Evolutionary conservation across 2,113 vertebrate species (phyloP), one percentile per base, ranked within the genome.

Genomic region (Channa argus): DNA sequence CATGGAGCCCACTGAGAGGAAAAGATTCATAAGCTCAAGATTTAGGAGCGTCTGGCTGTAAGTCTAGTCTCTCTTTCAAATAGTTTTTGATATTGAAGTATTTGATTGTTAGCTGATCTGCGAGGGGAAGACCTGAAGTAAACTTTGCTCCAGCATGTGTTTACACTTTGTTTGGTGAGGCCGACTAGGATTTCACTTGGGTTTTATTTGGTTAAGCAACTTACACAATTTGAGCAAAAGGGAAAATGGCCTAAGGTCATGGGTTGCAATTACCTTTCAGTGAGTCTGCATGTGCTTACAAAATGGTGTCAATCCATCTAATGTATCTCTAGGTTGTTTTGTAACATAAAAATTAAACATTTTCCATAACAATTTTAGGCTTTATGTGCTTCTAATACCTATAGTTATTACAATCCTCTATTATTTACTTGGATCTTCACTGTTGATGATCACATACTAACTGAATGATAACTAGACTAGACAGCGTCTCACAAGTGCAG

Each of bases 41-140:
- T 85, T 76, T 66, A 83, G 72, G 60, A 55, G 1, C 49, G 74
- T 84, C 71, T 15, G 66, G 55, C 52, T 77, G 73, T 83, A 87
- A 87, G 84, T 88, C 73, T 82, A 10, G 68, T 46, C 45, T 73
- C 45, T 74, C 43, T 74, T 75, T 80, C 56, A 75, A 72, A 79
- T 47, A 4, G 15, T 55, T 65, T 82, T 58, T 65, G 2, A 50
- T 73, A 62, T n/a, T 12, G 82, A 78, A 59, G 34, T 77, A 63
- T 79, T 46, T n/a, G 13, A 4, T 44, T 65, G 43, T 55, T 38
- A 6, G 38, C 59, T 80, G 2, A 37, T 45, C 36, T 52, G 68
- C 62, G 52, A 46, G 47, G 47, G 51, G 41, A 6, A 9, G 37
- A 24, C 24, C 24, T 41, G 47, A 49, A 39, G 52, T 67, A 51